Evolutionary conservation across 1,140 invertebrate species (phyloP).

Genomic region (Protaetia brevitarsis): DNA sequence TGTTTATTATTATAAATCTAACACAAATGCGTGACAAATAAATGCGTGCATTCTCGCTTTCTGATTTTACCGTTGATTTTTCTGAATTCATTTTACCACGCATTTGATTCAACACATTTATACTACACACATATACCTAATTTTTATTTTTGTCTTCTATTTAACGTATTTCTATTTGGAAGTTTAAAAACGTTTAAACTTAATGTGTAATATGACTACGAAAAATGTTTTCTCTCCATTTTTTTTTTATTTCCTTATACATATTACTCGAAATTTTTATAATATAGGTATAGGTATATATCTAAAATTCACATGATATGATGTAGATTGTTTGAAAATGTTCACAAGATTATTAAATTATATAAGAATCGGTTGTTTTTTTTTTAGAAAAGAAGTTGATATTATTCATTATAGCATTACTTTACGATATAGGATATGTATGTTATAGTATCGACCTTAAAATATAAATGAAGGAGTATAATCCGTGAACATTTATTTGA

Average conservation of each 20-base stretch:
- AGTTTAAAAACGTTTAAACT: slow-evolving; percentile 21
- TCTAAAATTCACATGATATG: slow-evolving; percentile 39
- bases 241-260: not conserved
- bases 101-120: slow-evolving; percentile 35
- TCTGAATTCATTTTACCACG: slow-evolving; percentile 3
- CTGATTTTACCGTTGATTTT: too few species aligned
- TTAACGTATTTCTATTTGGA: not conserved
- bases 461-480: not conserved
- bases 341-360: slow-evolving; percentile 30
- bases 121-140: slow-evolving; percentile 50
- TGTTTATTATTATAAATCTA: slow-evolving; percentile 13
- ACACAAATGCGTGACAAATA: not conserved
- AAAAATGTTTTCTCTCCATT: not conserved
- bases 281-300: slow-evolving; percentile 1
- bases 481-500: slow-evolving; percentile 22
- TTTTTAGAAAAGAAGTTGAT: too few species aligned
- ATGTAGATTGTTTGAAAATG: slow-evolving; percentile 38
- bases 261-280: not conserved
- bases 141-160: not conserved
- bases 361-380: not conserved
- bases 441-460: not conserved
- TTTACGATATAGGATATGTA: slow-evolving; percentile 27
- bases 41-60: too few species aligned
- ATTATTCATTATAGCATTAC: slow-evolving; percentile 14
- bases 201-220: not conserved